Base-by-base conservation (phyloP, 2,113 vertebrate species). In the Malurus alboscapulatus region DNA sequence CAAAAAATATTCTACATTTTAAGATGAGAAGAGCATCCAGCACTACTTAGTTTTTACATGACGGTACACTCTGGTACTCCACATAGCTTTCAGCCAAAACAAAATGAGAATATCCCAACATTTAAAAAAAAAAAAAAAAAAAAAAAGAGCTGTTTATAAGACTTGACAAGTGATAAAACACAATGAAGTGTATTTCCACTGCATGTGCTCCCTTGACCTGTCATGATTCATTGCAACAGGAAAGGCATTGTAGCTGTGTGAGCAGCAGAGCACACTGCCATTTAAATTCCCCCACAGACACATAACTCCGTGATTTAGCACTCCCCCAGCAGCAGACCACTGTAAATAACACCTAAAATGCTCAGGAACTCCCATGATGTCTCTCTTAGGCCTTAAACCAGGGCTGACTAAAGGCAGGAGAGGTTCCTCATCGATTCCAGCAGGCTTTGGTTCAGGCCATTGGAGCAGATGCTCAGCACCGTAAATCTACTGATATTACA, bases 281-380 rank as follows among this genome's bases (percentile, higher is more conserved):
- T 78, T 94, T 71, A 74, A 92, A 86, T 86, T 82, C 89, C 90
- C 61, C 90, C 80, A n/a, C 61, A 93, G 76, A 93, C 42, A 36
- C 94, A 89, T 85, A 91, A 90, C 48, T 50, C 54, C 0, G 0
- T 85, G 90, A 95, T 80, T 93, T 77, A 96, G 78, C 16, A 0
- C 34, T 95, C 55, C 57, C 55, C 12, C 63, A 83, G 76, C 82
- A 90, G 69, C 73, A 84, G 51, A 34, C 14, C 61, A 47, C 80
- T 86, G 84, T 77, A 95, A 95, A 94, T 84, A 95, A 91, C 65
- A 91, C 47, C 76, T 80, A 32, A 80, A 86, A 83, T 11, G 29
- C 72, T 58, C 40, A 48, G 53, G 30, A 94, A 24, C 48, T 53
- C 76, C 78, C 25, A 2, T 54, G 72, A 73, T 80, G 25, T 74